Conservation (phyloP, 2,797 vertebrate species). For the Decapterus maruadsi region DNA sequence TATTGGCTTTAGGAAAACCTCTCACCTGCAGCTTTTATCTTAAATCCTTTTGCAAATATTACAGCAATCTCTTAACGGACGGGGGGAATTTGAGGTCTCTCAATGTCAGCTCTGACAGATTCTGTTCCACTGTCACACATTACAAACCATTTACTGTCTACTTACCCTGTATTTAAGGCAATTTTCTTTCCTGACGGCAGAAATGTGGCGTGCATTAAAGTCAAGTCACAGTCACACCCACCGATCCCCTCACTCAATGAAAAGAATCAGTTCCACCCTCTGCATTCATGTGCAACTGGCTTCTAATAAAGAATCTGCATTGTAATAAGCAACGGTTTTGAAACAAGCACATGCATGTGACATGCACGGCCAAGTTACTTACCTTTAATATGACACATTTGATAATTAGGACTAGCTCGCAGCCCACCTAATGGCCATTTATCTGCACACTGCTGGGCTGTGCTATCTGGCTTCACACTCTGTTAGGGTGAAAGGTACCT, state of each 20-base stretch:
- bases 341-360: not conserved
- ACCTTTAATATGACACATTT: conserved; percentile 19
- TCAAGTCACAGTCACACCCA: conserved; percentile 73
- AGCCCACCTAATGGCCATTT: conserved; percentile 4
- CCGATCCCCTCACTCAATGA: conserved; percentile 58
- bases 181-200: conserved; percentile 75
- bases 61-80: conserved; percentile 66
- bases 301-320: conserved; percentile 20
- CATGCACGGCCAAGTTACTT: not conserved
- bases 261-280: conserved; percentile 54
- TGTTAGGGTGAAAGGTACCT: conserved; percentile 45
- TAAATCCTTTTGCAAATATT: conserved; percentile 82
- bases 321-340: not conserved
- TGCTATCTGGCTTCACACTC: conserved; percentile 41
- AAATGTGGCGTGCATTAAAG: conserved; percentile 77
- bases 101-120: conserved; percentile 77
- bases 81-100: conserved; percentile 72
- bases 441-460: conserved; percentile 2
- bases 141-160: conserved; percentile 81
- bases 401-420: conserved; percentile 15
- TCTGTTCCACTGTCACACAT: conserved; percentile 75
- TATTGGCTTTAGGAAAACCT: conserved; percentile 63
- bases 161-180: conserved; percentile 84
- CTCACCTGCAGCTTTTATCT: conserved; percentile 76
- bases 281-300: conserved; percentile 41